phyloP scores from a whole-genome alignment of 2,797 vertebrate genomes.

The Mus caroli region DNA sequence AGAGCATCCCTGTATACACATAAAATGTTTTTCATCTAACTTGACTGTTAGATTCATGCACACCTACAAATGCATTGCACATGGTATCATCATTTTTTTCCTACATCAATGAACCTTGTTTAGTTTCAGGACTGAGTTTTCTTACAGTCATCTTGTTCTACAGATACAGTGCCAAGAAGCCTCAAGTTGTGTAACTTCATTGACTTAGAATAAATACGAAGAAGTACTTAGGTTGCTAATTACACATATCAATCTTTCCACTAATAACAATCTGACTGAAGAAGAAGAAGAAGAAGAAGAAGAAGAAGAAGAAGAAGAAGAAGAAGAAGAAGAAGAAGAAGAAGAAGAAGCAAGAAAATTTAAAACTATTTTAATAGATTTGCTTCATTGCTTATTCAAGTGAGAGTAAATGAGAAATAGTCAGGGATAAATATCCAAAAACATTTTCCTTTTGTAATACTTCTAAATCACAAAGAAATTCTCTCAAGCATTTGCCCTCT shows the following conservation, averaged over 20 bases:
- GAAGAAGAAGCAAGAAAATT: slow-evolving; percentile 57
- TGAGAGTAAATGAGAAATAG: slow-evolving; percentile 51
- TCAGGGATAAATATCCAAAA: slow-evolving; percentile 7
- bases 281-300: too few relatives aligned
- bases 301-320: too few relatives aligned
- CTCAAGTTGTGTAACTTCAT: neutral
- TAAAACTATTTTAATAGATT: slow-evolving; percentile 19
- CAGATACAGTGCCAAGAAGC: neutral
- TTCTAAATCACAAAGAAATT: slow-evolving; percentile 84
- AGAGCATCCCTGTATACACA: neutral
- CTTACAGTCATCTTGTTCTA: neutral
- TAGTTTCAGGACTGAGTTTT: neutral
- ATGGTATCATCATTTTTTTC: neutral
- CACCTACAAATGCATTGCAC: neutral
- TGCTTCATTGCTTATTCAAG: slow-evolving; percentile 25
- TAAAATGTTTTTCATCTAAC: neutral
- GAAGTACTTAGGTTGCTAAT: neutral
- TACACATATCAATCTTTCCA: neutral
- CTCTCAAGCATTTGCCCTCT: slow-evolving; percentile 83
- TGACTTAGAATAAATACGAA: slow-evolving; percentile 4
- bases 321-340: neutral
- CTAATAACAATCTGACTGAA: slow-evolving; percentile 51
- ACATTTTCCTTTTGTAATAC: slow-evolving; percentile 80
- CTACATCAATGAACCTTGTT: neutral
- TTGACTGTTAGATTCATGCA: neutral